These are phyloP conservation scores for Anguilla obscura DNA, from an alignment of 2,797 vertebrate species.

Conservation along the genomic window DNA sequence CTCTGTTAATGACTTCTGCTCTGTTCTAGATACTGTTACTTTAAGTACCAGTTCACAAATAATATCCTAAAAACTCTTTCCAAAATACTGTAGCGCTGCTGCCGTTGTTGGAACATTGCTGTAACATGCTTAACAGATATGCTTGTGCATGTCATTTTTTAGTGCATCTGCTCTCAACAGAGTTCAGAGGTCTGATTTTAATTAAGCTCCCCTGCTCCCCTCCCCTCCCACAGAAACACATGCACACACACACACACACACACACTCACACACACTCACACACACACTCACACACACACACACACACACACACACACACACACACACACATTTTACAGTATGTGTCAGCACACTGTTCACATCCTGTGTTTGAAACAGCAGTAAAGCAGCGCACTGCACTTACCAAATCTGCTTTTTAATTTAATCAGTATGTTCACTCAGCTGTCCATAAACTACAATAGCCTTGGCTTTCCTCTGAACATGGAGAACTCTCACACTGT, in stretches of 20 bases:
- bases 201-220: neutral
- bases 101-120: neutral
- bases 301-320: neutral
- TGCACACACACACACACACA: neutral
- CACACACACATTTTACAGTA: neutral
- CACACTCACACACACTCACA: neutral
- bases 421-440: constrained; percentile 25
- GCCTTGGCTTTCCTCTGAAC: neutral
- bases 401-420: constrained; percentile 21
- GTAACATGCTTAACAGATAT: neutral
- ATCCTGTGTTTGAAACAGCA: constrained; percentile 43
- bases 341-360: constrained; percentile 30
- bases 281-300: neutral
- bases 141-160: neutral
- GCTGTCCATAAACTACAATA: neutral
- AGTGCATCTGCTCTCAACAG: neutral
- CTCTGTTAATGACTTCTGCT: neutral
- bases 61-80: neutral
- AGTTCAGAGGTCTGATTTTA: constrained; percentile 11
- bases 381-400: constrained; percentile 44
- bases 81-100: neutral
- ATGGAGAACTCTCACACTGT: neutral
- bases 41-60: neutral
- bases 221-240: neutral
- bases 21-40: neutral